Evolutionary conservation across 2,113 vertebrate genomes (phyloP).

Genomic region (Eidolon helvum): DNA sequence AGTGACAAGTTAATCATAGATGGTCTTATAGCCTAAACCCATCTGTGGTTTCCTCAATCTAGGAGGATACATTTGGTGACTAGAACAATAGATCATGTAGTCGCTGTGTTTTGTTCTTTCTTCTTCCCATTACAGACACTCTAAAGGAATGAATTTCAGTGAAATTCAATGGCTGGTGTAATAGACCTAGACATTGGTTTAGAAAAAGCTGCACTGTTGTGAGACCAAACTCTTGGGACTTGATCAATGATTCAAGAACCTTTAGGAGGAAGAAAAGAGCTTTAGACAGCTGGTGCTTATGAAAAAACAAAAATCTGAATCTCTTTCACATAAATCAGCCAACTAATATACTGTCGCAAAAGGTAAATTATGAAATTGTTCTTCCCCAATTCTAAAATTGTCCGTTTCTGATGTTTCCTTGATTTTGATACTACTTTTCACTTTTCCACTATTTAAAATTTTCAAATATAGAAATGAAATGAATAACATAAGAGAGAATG

Average conservation of each 20-base stretch:
- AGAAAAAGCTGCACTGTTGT: background rate
- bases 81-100: background rate
- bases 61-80: background rate
- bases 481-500: background rate
- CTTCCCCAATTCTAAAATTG: background rate
- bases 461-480: background rate
- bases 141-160: background rate
- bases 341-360: constrained; percentile 53
- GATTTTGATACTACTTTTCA: background rate
- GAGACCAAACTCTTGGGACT: background rate
- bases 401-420: background rate
- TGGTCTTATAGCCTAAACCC: background rate
- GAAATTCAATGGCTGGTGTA: background rate
- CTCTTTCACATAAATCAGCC: constrained; percentile 39
- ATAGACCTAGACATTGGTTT: background rate
- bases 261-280: background rate
- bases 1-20: background rate
- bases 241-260: background rate
- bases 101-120: background rate
- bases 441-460: background rate
- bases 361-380: background rate
- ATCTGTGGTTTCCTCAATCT: background rate
- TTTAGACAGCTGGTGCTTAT: constrained; percentile 32
- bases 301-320: background rate
- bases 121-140: background rate